Evolutionary conservation across 2,797 vertebrate genomes (phyloP), one percentile per base, ranked within the genome.

Genomic region (Manis pentadactyla): DNA sequence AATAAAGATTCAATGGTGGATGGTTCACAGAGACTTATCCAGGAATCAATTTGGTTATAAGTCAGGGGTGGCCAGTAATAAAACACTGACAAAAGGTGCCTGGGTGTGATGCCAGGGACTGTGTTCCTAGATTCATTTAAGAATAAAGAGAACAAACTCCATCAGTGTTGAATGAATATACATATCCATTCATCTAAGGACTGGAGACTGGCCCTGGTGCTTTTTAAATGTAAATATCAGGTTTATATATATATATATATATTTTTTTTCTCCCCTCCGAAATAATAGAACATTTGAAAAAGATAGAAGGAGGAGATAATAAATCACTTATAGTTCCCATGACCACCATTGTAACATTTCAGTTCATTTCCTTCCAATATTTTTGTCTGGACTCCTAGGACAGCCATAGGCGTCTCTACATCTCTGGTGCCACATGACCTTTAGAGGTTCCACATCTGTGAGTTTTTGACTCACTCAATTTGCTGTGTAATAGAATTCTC

Each of bases 401-500:
- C 53, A 73, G 42, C 63, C 71, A 12, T 3, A 0, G 9, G 37
- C 68, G 64, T 4, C 4, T 27, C 46, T 87, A 23, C 85, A 42
- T 88, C 94, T 78, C 14, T 34, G 8, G 25, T 49, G 79, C 82
- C 49, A 37, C 51, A 37, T 73, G 94, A 95, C 96, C 81, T 95
- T 86, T 23, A 39, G 90, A 93, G 84, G 73, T 63, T 57, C 64
- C 94, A 96, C 81, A 27, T 64, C 96, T 93, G 71, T 96, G 95
- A 74, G 93, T 55, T 92, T 97, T 81, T 71, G 66, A 90, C 64
- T 94, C 66, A 83, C 82, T 95, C 86, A 34, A 59, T 96, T 95
- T 96, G 83, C 94, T 71, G 92, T 94, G 96, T 95, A 96, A 95
- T 85, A 94, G 88, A 93, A 96, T 93, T 89, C 77, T 89, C 79